Evolutionary conservation across 2,888 invertebrate genomes (phyloP).

Genomic region (Ochropleura plecta): DNA sequence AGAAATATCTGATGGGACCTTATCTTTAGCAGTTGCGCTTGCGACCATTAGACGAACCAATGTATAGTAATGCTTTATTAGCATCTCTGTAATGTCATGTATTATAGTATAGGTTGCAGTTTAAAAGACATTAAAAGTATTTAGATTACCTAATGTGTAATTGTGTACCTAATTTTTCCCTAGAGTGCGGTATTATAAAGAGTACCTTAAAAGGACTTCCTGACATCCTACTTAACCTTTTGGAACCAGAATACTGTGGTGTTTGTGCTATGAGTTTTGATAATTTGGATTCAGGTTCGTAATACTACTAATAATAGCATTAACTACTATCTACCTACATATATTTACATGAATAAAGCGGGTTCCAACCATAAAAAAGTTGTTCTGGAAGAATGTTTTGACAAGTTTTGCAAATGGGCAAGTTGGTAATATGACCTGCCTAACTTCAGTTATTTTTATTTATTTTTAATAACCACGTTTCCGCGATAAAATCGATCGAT

Average conservation of each 20-base stretch:
- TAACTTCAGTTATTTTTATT: background rate
- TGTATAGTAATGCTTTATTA: background rate
- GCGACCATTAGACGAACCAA: too few relatives aligned
- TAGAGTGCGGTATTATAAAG: conserved; percentile 80
- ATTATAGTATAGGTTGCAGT: background rate
- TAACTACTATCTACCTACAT: background rate
- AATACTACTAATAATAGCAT: background rate
- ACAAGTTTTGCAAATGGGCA: background rate
- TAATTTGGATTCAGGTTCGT: conserved; percentile 77
- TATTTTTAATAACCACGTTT: background rate
- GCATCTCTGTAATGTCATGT: background rate
- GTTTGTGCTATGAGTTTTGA: conserved; percentile 76
- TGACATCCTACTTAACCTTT: conserved; percentile 71
- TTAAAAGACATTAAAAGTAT: background rate
- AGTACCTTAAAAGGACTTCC: conserved; percentile 77
- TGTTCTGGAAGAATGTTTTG: background rate
- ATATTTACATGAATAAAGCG: background rate
- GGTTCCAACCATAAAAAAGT: background rate
- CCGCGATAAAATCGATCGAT: background rate
- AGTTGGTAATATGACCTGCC: background rate
- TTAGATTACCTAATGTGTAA: too few relatives aligned
- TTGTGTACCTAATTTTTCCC: background rate
- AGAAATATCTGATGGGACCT: too few relatives aligned
- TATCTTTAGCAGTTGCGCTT: too few relatives aligned
- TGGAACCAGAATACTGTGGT: conserved; percentile 79